Conservation (phyloP, 1,140 invertebrate species). For the Nephotettix cincticeps region DNA sequence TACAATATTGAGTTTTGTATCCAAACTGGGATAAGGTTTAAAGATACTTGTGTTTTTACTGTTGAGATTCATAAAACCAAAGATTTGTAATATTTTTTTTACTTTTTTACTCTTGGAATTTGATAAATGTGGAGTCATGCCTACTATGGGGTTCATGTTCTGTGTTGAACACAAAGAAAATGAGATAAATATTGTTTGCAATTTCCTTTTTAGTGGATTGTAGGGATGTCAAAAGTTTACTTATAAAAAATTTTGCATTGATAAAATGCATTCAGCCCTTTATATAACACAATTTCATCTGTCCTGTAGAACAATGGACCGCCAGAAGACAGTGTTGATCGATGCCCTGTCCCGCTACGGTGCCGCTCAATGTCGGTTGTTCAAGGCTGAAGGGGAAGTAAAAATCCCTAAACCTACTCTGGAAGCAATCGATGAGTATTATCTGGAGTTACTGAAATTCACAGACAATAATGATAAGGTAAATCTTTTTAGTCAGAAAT, state of each 20-base stretch:
- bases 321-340: conserved; percentile 71
- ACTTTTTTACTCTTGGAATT: no score
- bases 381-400: conserved; percentile 47
- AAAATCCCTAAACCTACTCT: conserved; percentile 36
- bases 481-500: no score
- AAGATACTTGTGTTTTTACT: no score
- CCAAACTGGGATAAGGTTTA: no score
- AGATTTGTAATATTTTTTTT: no score
- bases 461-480: conserved; percentile 67
- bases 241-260: not conserved
- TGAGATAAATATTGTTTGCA: no score
- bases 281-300: not conserved
- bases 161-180: no score
- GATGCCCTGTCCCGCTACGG: conserved; percentile 77
- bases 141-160: no score
- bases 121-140: no score
- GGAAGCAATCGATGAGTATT: conserved; percentile 62
- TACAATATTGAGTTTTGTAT: no score
- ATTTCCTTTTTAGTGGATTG: not conserved
- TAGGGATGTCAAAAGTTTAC: not conserved
- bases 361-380: conserved; percentile 66
- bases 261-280: not conserved
- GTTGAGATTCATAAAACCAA: no score
- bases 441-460: conserved; percentile 73
- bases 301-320: conserved; percentile 72